A percentile compares a stretch with the other conserved stretches of the same genome.
Conservation (phyloP, 2,888 invertebrate species). For the Autographa gamma region DNA sequence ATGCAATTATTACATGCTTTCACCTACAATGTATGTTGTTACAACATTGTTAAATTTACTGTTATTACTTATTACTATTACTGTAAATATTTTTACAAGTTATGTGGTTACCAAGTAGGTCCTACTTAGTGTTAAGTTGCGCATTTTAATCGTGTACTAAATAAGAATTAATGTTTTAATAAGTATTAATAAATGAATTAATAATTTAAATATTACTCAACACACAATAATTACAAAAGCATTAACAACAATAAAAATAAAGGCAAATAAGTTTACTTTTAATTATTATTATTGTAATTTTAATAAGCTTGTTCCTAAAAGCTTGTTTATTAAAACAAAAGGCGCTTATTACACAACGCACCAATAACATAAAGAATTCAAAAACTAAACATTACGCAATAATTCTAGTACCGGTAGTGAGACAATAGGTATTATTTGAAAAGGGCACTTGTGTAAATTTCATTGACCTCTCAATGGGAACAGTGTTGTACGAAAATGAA, state of each 20-base stretch:
- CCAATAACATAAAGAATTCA: conserved; percentile 43
- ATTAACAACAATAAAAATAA: too few species aligned
- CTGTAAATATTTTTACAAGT: not conserved
- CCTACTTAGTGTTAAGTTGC: not conserved
- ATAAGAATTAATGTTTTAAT: too few species aligned
- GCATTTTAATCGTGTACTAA: not conserved
- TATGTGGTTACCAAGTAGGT: too few species aligned
- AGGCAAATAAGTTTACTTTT: too few species aligned
- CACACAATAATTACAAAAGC: too few species aligned
- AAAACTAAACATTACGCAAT: conserved; percentile 56
- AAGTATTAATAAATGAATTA: too few species aligned
- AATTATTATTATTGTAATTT: too few species aligned
- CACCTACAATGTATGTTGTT: conserved; percentile 38
- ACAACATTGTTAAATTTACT: conserved; percentile 23
- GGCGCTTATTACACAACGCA: too few species aligned
- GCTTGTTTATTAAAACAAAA: too few species aligned
- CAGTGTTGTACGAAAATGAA: not conserved
- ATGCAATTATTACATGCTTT: conserved; percentile 54
- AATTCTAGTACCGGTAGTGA: conserved; percentile 37
- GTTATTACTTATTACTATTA: not conserved
- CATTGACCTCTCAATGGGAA: conserved; percentile 67
- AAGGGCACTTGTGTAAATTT: conserved; percentile 77
- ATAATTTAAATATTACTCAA: too few species aligned
- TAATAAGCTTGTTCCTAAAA: too few species aligned
- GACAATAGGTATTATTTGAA: conserved; percentile 63